phyloP scores from a whole-genome alignment of 2,113 vertebrate species.

The Corythornis madagascariensis region DNA sequence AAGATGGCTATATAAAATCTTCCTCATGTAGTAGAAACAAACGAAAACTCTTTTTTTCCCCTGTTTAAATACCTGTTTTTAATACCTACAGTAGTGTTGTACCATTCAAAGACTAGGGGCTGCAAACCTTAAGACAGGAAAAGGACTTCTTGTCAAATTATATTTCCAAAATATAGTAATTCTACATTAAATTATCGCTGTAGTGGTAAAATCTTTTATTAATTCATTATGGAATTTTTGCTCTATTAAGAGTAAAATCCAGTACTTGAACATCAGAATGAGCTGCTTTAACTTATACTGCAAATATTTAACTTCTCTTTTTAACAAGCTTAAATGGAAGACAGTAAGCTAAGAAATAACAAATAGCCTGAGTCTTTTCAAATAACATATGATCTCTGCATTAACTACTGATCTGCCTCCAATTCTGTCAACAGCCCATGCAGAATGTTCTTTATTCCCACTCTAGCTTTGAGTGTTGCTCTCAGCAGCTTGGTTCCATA shows the following conservation, averaged over 20 bases:
- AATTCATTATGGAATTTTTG: neutral
- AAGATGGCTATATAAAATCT: neutral
- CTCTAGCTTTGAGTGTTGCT: neutral
- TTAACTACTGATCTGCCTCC: neutral
- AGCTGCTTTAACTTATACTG: neutral
- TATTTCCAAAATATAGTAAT: neutral
- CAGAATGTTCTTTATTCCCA: neutral
- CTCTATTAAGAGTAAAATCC: neutral
- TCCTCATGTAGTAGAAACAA: neutral
- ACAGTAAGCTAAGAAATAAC: neutral
- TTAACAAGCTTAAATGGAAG: neutral
- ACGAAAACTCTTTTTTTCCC: neutral
- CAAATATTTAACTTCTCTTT: neutral
- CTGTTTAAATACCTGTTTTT: neutral
- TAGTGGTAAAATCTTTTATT: neutral
- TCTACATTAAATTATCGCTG: neutral
- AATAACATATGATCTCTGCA: neutral
- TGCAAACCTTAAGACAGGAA: neutral
- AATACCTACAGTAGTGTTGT: neutral
- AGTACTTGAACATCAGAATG: neutral
- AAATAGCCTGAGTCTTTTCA: neutral
- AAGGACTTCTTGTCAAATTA: neutral
- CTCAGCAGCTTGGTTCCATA: neutral
- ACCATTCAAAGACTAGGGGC: neutral
- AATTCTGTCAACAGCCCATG: neutral